These are phyloP conservation scores for Tetragnatha montana DNA, from an alignment of 2,888 invertebrate species.

Conservation along the genomic window DNA sequence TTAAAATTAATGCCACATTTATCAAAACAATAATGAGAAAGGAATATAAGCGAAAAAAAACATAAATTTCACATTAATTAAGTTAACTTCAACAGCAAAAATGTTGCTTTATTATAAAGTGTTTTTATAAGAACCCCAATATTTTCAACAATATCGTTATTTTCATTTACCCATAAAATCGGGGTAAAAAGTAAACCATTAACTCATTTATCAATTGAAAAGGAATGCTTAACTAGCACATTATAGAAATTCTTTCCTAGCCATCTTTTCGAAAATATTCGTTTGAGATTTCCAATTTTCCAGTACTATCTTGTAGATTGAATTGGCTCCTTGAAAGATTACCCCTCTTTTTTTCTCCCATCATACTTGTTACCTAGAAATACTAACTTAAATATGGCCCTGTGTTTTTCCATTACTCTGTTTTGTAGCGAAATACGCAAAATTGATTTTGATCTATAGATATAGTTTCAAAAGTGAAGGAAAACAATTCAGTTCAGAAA, in stretches of 20 bases:
- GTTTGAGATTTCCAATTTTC: constrained; percentile 25
- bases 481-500: not conserved
- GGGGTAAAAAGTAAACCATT: no score
- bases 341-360: not conserved
- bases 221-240: not conserved
- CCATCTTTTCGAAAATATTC: not conserved
- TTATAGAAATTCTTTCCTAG: not conserved
- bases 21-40: no score
- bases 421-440: not conserved
- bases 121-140: no score
- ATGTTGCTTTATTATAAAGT: no score
- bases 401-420: constrained; percentile 11
- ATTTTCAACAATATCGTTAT: no score
- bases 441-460: not conserved
- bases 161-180: no score
- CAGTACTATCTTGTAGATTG: constrained; percentile 2
- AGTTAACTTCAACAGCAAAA: no score
- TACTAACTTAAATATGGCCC: constrained; percentile 2
- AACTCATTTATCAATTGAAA: no score
- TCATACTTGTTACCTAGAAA: not conserved
- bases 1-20: no score
- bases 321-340: constrained; percentile 3
- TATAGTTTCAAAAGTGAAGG: not conserved
- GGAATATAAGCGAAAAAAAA: no score
- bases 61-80: no score